phyloP scores from a whole-genome alignment of 2,113 vertebrate species.

The Megaceryle torquata region DNA sequence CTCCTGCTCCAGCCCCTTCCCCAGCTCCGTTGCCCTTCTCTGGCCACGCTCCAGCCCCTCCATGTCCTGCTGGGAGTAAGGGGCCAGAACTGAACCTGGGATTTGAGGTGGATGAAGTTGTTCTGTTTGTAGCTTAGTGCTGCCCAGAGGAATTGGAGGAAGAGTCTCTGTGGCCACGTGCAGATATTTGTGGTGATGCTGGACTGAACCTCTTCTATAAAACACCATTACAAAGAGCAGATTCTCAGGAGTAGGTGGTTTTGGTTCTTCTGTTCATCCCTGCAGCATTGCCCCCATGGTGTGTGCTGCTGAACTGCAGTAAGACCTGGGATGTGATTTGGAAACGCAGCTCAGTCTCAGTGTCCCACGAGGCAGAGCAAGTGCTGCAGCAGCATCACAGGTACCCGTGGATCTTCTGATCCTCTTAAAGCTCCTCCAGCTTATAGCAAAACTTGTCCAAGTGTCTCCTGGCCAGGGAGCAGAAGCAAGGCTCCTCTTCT shows the following conservation, averaged over 20 bases:
- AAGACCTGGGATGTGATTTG: background rate
- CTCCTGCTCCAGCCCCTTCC: too few species aligned
- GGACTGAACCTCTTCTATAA: fast-evolving
- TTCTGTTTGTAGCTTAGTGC: background rate
- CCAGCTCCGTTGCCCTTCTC: too few species aligned
- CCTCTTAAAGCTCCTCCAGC: background rate
- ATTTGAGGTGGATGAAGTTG: background rate
- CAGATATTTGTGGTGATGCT: background rate
- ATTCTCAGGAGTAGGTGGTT: background rate
- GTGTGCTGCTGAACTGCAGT: background rate
- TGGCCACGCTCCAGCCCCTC: too few species aligned
- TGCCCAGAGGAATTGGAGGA: background rate
- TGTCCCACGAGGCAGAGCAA: too few species aligned
- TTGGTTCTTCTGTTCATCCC: background rate
- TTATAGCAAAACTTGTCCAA: background rate
- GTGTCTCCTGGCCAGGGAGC: background rate
- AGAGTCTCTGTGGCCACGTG: background rate
- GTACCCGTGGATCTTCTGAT: background rate
- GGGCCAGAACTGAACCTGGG: background rate
- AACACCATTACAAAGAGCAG: background rate
- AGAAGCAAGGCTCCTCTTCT: background rate
- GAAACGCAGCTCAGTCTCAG: background rate
- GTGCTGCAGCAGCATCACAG: background rate
- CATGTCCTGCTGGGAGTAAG: background rate
- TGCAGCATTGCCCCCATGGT: fast-evolving